Evolutionary conservation across 2,113 vertebrate genomes (phyloP).

Genomic region (Fregetta grallaria): DNA sequence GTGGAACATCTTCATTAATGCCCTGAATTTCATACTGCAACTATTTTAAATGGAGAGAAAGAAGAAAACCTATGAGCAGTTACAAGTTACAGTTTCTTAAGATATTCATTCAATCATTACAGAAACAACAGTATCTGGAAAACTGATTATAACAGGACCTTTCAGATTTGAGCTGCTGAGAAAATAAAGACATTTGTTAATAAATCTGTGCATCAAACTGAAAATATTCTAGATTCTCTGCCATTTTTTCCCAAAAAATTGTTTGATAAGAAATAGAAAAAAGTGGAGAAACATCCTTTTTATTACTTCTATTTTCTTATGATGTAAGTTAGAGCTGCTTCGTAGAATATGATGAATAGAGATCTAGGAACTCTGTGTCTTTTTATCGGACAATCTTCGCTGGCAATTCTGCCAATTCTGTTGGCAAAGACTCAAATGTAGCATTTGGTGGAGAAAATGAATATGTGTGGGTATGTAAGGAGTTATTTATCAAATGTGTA

Average conservation of each 20-base stretch:
- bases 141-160: not conserved
- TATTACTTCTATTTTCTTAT: not conserved
- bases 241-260: not conserved
- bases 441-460: conserved; percentile 21
- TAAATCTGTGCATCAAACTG: not conserved
- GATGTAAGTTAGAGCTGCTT: not conserved
- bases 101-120: not conserved
- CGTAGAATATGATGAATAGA: not conserved
- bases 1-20: not conserved
- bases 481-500: not conserved
- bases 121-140: not conserved
- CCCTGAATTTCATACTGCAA: not conserved
- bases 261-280: not conserved
- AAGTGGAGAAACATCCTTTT: not conserved
- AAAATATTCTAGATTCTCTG: not conserved
- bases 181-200: not conserved
- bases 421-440: not conserved
- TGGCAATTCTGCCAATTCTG: not conserved
- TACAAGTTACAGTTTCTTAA: not conserved
- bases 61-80: not conserved
- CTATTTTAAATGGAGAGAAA: not conserved
- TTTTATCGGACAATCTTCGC: not conserved
- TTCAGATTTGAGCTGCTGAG: not conserved
- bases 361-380: not conserved
- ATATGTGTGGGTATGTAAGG: not conserved